Evolutionary conservation across 1,140 invertebrate species (phyloP), one percentile per base, ranked within the genome.

Genomic region (Pararge aegeria): DNA sequence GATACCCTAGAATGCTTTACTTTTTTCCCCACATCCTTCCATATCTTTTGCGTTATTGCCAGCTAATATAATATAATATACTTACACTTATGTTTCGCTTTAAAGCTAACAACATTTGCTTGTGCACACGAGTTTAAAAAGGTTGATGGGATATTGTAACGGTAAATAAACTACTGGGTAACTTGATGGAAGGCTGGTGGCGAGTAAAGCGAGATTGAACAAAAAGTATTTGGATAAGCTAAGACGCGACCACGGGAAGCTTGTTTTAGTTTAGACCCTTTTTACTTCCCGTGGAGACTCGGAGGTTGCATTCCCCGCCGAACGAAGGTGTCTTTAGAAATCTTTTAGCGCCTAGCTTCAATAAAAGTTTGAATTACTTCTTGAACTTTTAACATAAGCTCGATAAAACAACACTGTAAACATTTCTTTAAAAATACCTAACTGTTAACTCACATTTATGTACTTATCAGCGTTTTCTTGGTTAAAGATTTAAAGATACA

Each of bases 231-330:
- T 79, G 75, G 72, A 67, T 69, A 76, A 74, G 70, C 62, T 69
- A 73, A 75, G 74, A 67, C 66, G 75, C 81, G 72, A 76, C 75
- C 78, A 65, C 64, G 49, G 60, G 53, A 68, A 75, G 67, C 64
- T 83, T 81, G 80, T 79, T 79, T 82, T 75, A 71, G 57, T 76
- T 74, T 70, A 60, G 69, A 75, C 77, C 73, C 75, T 87, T 87
- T 84, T 79, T 82, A 74, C 70, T 71, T 79, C 80, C 73, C 74
- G 77, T 61, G 63, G 75, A n/a, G n/a, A n/a, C n/a, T n/a, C n/a
- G 56, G 75, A 66, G 61, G 48, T 80, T 83, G 80, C 81, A 83
- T 87, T 82, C 81, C 71, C 67, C 53, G 64, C 65, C 40, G 61
- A 37, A 37, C 55, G 53, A 65, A 42, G 42, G 66, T 55, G 62